These are phyloP conservation scores for Oreochromis tanganicae DNA, from an alignment of 2,113 vertebrate species.

Conservation along the genomic window DNA sequence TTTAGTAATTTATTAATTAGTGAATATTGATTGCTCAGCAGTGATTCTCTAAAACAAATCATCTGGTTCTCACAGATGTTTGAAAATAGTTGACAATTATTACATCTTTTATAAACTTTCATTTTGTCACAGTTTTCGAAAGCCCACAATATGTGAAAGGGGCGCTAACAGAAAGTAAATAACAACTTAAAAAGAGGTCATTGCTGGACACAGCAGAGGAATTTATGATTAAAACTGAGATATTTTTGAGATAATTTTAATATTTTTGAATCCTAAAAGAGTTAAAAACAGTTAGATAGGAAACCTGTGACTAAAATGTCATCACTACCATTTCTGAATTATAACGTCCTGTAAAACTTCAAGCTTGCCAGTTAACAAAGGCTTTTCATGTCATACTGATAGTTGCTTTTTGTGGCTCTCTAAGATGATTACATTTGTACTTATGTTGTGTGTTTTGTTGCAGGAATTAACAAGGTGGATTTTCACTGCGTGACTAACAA, in stretches of 20 bases:
- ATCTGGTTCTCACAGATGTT: background rate
- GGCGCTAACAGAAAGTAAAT: background rate
- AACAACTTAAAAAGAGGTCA: background rate
- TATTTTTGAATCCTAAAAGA: too few species aligned
- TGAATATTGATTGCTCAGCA: accelerated
- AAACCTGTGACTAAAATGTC: background rate
- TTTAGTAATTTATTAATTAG: too few species aligned
- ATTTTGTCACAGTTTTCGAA: background rate
- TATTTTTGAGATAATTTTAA: too few species aligned
- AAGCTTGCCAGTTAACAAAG: background rate
- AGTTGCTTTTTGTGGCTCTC: background rate
- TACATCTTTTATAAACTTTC: background rate
- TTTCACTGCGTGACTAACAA: background rate
- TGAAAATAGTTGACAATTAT: background rate
- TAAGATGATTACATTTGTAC: too few species aligned
- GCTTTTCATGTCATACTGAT: accelerated
- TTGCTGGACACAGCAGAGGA: background rate
- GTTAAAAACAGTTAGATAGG: background rate
- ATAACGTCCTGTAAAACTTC: background rate
- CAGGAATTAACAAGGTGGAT: background rate
- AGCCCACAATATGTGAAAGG: background rate
- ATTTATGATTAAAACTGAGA: background rate
- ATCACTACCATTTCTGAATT: accelerated
- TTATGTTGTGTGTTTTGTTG: background rate
- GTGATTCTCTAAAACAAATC: background rate